phyloP scores from a whole-genome alignment of 2,113 vertebrate genomes.

The Eolophus roseicapilla region DNA sequence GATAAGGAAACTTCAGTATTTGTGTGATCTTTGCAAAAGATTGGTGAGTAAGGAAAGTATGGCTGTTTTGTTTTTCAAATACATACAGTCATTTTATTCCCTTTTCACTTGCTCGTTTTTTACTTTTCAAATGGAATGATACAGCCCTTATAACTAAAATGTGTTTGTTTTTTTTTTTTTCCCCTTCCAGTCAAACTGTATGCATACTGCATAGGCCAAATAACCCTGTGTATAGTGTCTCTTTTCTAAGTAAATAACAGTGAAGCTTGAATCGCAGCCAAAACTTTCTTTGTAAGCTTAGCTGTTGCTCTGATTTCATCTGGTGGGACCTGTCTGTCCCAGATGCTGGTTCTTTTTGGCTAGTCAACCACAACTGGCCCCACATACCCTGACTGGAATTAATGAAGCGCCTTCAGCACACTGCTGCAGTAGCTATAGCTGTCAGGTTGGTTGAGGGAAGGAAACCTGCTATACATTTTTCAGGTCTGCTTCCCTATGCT shows the following conservation, averaged over 20 bases:
- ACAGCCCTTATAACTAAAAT: neutral
- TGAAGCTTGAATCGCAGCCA: neutral
- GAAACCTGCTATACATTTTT: rapidly evolving
- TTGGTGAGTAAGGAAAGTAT: neutral
- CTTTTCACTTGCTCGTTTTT: neutral
- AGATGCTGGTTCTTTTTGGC: neutral
- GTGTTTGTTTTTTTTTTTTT: neutral
- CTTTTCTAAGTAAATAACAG: neutral
- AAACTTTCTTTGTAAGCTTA: neutral
- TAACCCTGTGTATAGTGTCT: neutral
- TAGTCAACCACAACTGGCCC: neutral
- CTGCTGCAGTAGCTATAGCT: neutral
- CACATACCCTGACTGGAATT: rapidly evolving
- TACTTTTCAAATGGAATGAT: neutral
- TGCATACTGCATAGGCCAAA: neutral
- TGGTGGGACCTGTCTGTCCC: neutral
- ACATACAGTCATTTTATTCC: neutral
- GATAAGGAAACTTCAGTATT: neutral
- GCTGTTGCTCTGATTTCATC: neutral
- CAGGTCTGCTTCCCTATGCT: neutral
- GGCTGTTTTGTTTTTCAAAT: neutral
- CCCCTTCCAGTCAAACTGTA: neutral
- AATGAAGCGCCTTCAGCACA: rapidly evolving
- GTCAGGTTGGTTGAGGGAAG: neutral
- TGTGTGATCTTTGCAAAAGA: neutral